phyloP scores from a whole-genome alignment of 2,797 vertebrate species.

The Passerculus sandwichensis region DNA sequence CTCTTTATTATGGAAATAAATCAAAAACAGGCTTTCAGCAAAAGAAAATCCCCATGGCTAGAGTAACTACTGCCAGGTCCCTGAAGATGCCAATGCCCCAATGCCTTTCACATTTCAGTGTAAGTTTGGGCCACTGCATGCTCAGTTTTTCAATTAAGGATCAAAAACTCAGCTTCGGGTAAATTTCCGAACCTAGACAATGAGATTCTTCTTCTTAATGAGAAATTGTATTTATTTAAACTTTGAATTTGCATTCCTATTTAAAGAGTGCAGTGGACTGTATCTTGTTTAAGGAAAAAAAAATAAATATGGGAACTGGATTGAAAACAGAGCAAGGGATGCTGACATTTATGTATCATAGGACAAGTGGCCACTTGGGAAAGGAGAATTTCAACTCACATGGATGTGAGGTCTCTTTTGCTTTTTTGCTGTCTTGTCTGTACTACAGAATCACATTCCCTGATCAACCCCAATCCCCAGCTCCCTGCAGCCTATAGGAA shows the following conservation, averaged over 20 bases:
- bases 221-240: constrained; percentile 38
- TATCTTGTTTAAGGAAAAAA: neutral
- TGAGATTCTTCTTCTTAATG: constrained; percentile 55
- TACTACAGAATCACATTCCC: neutral
- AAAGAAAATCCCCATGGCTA: neutral
- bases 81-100: constrained; percentile 47
- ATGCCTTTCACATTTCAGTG: constrained; percentile 54
- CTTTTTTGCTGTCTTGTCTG: neutral
- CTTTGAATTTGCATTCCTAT: constrained; percentile 40
- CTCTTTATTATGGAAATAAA: constrained; percentile 66
- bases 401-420: neutral
- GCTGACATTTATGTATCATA: neutral
- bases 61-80: neutral
- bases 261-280: neutral
- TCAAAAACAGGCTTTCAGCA: constrained; percentile 49
- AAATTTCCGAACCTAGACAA: constrained; percentile 63
- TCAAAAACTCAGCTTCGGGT: constrained; percentile 27
- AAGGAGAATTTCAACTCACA: neutral
- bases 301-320: neutral
- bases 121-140: constrained; percentile 66
- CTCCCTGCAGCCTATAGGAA: neutral
- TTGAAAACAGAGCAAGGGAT: constrained; percentile 17
- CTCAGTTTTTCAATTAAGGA: constrained; percentile 73
- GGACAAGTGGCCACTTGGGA: neutral
- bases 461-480: neutral